Base-by-base conservation (phyloP, 1,140 invertebrate genomes). In the Hyposmocoma kahamanoa region DNA sequence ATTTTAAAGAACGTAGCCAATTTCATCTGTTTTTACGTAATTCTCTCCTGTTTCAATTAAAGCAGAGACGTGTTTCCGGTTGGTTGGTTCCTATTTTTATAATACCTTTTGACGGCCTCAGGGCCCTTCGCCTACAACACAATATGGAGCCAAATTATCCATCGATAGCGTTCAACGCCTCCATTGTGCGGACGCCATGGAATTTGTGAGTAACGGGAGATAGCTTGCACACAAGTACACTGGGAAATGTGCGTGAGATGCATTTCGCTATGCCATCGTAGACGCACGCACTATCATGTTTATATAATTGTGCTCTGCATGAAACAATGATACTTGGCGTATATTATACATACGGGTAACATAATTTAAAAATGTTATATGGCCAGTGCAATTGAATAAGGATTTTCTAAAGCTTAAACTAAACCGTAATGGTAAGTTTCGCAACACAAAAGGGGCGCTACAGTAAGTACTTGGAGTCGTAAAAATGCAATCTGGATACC, bases 181-280 rank as follows among this genome's bases (percentile, higher is more conserved):
- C 60, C 51, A 68, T 76, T 78, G 67, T 77, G 58, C 41, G 51
- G 43, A 22, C 32, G 56, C 50, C 42, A 36, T 53, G 61, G 68
- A 75, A 73, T 72, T 69, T 59, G 50, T 60, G 46, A 60, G 46
- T 77, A 78, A 81, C 74, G 74, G 77, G 59, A 72, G 52, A 67
- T 74, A 45, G 49, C 56, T 67, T 65, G 62, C 65, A 75, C 46
- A 71, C 56, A 51, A 58, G 58, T 53, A 19, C 15, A 42, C 15
- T 42, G 68, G 56, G 34, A 57, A 61, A 66, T 61, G 45, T 64
- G 65, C 59, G 60, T 67, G 54, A 62, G 57, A 55, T 74, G 67
- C 63, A 68, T 66, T 68, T 71, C 56, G 58, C 59, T 56, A 54
- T 62, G 59, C 39, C 53, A 51, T 63, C 56, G n/a, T n/a, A n/a